Evolutionary conservation across 1,140 invertebrate genomes (phyloP).

Genomic region (Procambarus virginalis): DNA sequence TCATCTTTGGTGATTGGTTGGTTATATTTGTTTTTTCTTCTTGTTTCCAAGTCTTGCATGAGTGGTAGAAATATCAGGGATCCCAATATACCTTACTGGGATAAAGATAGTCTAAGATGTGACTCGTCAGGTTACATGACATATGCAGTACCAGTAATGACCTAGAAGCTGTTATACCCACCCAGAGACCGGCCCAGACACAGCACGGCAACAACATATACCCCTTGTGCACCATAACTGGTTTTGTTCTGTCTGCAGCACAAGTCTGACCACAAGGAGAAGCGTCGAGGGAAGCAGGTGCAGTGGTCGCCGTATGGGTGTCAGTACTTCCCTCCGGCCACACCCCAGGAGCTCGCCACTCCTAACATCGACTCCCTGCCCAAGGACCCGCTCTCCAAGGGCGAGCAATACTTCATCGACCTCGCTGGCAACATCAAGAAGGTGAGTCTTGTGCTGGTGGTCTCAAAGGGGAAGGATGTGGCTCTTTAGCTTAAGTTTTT

Average conservation of each 20-base stretch:
- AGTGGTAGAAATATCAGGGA: too few species aligned
- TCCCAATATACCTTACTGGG: too few species aligned
- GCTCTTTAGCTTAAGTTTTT: too few species aligned
- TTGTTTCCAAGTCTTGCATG: too few species aligned
- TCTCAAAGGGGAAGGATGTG: too few species aligned
- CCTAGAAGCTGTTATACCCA: too few species aligned
- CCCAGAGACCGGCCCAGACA: not conserved
- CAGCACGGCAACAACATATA: not conserved
- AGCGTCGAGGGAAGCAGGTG: constrained; percentile 42
- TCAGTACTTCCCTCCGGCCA: constrained; percentile 86
- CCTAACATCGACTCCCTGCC: constrained; percentile 89
- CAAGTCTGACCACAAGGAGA: constrained; percentile 60
- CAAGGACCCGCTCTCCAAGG: constrained; percentile 87
- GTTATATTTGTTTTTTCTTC: not conserved
- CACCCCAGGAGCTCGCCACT: constrained; percentile 84
- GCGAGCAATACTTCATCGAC: constrained; percentile 95
- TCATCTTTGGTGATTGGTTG: too few species aligned
- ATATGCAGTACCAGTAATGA: too few species aligned
- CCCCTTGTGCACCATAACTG: too few species aligned
- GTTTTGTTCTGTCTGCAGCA: constrained; percentile 10
- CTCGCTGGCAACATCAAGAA: constrained; percentile 97
- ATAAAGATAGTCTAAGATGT: too few species aligned
- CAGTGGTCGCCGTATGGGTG: constrained; percentile 92
- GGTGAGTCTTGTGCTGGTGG: constrained; percentile 72
- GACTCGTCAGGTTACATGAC: too few species aligned